Conservation (phyloP, 2,113 vertebrate species). For the Indicator indicator region DNA sequence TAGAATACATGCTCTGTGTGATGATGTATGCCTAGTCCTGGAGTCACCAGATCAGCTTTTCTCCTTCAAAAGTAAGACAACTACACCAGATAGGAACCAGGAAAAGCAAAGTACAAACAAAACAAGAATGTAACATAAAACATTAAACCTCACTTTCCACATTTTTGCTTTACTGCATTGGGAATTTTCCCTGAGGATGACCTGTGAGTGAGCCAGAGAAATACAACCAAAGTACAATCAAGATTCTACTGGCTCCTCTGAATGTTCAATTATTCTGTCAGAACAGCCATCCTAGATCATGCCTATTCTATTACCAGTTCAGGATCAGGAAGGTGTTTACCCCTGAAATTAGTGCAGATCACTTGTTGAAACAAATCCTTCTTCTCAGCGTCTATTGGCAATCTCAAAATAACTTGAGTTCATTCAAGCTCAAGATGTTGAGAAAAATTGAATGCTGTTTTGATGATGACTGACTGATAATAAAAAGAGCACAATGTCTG, state of each 20-base stretch:
- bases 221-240: background rate
- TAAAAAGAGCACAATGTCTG: background rate
- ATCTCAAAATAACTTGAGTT: conserved; percentile 23
- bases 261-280: conserved; percentile 19
- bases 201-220: background rate
- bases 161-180: background rate
- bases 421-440: conserved; percentile 14
- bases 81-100: background rate
- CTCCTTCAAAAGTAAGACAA: background rate
- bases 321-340: conserved; percentile 11
- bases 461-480: background rate
- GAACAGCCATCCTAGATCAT: background rate
- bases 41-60: background rate
- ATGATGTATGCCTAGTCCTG: background rate
- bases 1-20: background rate
- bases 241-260: background rate
- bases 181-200: background rate
- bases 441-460: background rate
- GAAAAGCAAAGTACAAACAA: background rate
- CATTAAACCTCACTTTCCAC: background rate
- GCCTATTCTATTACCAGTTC: background rate
- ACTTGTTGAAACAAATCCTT: conserved; percentile 42
- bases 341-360: conserved; percentile 16
- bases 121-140: background rate
- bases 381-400: background rate